phyloP scores from a whole-genome alignment of 2,797 vertebrate genomes.

The Schizopygopsis pylzovi region DNA sequence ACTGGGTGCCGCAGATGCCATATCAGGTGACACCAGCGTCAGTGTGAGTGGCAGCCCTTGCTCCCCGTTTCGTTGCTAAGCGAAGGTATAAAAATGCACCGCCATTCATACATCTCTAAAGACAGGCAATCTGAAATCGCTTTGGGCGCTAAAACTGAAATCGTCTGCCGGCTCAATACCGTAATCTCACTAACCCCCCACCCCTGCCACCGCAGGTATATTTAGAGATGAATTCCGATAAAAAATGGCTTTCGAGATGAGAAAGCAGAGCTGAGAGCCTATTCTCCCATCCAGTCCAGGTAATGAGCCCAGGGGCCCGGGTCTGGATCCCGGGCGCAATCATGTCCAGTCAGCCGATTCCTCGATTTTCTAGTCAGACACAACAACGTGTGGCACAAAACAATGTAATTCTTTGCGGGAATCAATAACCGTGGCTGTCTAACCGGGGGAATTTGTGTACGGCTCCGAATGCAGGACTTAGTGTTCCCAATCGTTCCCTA shows the following conservation, averaged over 20 bases:
- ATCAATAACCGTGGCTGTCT: constrained; percentile 53
- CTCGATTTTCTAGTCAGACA: constrained; percentile 32
- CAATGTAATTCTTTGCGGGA: constrained; percentile 50
- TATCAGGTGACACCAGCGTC: constrained; percentile 33
- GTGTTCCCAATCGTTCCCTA: constrained; percentile 51
- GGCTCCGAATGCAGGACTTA: constrained; percentile 55
- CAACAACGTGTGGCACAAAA: constrained; percentile 38
- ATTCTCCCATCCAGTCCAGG: constrained; percentile 32
- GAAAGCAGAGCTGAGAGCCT: constrained; percentile 29
- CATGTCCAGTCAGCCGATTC: constrained; percentile 33
- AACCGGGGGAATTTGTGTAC: constrained; percentile 44
- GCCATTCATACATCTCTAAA: constrained; percentile 51
- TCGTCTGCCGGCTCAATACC: constrained; percentile 46
- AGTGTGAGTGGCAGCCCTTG: constrained; percentile 51
- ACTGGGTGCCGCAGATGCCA: neutral
- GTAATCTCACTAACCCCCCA: constrained; percentile 54
- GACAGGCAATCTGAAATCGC: constrained; percentile 59
- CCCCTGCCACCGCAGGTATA: constrained; percentile 43
- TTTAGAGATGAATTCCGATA: constrained; percentile 53
- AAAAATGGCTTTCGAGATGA: constrained; percentile 48
- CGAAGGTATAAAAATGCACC: constrained; percentile 49
- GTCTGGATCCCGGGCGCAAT: constrained; percentile 15
- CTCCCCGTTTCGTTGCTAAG: constrained; percentile 1
- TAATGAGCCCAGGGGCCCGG: constrained; percentile 47
- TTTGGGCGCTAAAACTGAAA: constrained; percentile 53